Evolutionary conservation across 2,888 invertebrate genomes (phyloP), one percentile per base, ranked within the genome.

Genomic region (Rhamphomyia laevipes): DNA sequence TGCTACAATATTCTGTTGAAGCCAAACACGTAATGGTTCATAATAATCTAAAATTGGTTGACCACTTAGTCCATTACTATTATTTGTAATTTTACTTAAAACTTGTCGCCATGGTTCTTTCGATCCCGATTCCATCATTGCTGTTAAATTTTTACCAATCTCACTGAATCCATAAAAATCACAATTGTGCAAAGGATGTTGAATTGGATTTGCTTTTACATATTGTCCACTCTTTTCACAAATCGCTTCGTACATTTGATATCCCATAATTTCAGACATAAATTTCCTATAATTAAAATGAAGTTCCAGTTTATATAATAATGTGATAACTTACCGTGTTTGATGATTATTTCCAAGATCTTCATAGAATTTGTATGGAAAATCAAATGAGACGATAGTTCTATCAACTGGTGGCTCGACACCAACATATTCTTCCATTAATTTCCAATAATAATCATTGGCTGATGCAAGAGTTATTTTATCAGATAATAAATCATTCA

Each of bases 211-310:
- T 16, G 71, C 62, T 0, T 76, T 78, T 56, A 78, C 77, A 52
- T 76, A 80, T 59, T 83, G 72, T 1, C 77, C 78, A 27, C 82
- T 81, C 57, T 74, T 75, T 46, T 72, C 72, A 53, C 85, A 85
- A 11, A 84, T 66, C 1, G 78, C 73, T 56, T 79, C 73, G 62
- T 83, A 82, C 59, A 84, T 57, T 52, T 61, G 60, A 57, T 61
- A 61, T 68, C 90, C 89, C 37, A 90, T 71, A 30, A 91, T 77
- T 63, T 77, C 82, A 41, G 83, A 82, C 21, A 89, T 80, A 63
- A 81, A 80, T 64, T 83, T 83, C 60, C 82, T 80, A 64, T 15
- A 71, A 71, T 52, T 49, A 17, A 15, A 46, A 42, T 45, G 7
- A 35, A 35, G 4, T 3, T 2, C 13, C 4, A 5, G 13, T 43